Base-by-base conservation (phyloP, 92 coral and sea anemone genomes). In the Anthopleura xanthogrammica region DNA sequence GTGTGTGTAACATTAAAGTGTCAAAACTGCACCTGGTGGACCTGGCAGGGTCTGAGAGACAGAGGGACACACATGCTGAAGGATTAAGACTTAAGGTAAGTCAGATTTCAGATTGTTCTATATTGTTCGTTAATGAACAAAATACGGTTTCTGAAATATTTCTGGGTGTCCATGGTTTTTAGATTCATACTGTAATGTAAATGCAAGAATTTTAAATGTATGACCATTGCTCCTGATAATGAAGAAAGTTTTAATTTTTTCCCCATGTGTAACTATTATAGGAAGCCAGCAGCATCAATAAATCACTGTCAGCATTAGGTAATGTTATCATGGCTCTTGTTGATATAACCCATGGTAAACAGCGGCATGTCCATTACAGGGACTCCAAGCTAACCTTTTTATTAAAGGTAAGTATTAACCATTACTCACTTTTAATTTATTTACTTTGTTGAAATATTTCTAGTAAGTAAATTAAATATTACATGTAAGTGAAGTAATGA, bases 271-370 rank as follows among this genome's bases (percentile, higher is more conserved):
- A 74, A 29, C 19, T 16, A 4, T 46, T 87, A 23, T 78, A 97
- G 99, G 99, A 97, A 62, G 99, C 99, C 29, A 93, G 99, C 74
- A 97, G 99, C 40, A 97, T 97, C 80, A 97, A 97, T 80, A 93
- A 93, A 41, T 97, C 99, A 3, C 83, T 97, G 43, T 97, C 99
- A 72, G 98, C 99, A 16, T 88, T 97, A 52, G 99, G 99, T 2
- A 97, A 97, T 76, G 99, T 97, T 46, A 97, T 97, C 76, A 97
- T 97, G 99, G 99, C 99, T 3, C 79, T 97, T 48, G 99, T 97
- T 60, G 99, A 97, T 76, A 97, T 97, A 3, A 97, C 99, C 9
- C 99, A 97, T 75, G 99, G 99, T 43, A 97, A 97, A 78, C 92
- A 93, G 73, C 88, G 99, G 80, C 99, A 97, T 77, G 95, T 94